Evolutionary conservation across 1,140 invertebrate species (phyloP), one percentile per base, ranked within the genome.

Genomic region (Hydropsyche tenuis): DNA sequence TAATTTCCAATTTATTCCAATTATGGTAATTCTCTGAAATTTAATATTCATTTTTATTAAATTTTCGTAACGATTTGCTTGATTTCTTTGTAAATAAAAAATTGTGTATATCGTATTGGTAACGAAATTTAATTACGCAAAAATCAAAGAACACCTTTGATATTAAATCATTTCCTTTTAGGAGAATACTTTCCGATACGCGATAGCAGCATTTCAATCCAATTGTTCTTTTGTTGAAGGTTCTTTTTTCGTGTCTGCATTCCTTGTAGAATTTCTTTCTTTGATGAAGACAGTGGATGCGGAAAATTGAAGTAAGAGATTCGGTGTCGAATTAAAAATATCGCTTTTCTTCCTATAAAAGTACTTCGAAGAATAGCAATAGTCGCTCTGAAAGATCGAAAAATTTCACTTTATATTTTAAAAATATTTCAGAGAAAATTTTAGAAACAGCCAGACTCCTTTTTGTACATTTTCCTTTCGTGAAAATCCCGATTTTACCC

Each of bases 201-300:
- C 30, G 63, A 22, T 30, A 22, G 30, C 30, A 65, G 65, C 23
- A 43, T 51, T 51, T 68, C 65, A 42, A 68, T 68, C 65, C 65
- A 68, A 68, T 68, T 51, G 43, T 51, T 16, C 46, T 68, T 68
- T 68, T 68, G 65, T 51, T 20, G 69, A 70, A 70, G 3, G 30
- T 46, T 70, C 51, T 56, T 70, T 72, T 72, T 63, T 63, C 69
- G 45, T 72, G 60, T 72, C 69, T 63, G 46, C 25, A 72, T 72
- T 72, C 69, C 42, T 43, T 16, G 27, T 20, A 53, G 56, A 72
- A 72, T 72, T 63, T 18, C 42, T 62, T 62, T 20, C 69, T 72
- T 72, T 72, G 69, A 65, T 9, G 3, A n/a, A 45, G 42, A 2
- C 63, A 65, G 30, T 5, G 37, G 42, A 65, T 45, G 63, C 63